Evolutionary conservation across 2,797 vertebrate genomes (phyloP).

Genomic region (Chrysocyon brachyurus): DNA sequence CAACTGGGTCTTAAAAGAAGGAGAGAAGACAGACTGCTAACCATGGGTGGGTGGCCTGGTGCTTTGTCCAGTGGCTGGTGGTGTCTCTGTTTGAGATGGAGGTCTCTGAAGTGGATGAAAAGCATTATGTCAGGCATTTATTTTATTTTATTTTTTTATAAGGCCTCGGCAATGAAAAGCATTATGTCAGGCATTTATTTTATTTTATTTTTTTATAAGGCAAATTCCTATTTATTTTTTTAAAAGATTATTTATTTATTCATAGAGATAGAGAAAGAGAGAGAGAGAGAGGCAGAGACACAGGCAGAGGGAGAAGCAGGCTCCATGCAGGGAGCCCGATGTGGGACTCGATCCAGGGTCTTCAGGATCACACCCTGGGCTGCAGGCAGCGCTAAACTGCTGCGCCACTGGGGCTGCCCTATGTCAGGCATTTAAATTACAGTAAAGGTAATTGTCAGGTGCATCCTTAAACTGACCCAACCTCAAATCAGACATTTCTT

Average conservation of each 20-base stretch:
- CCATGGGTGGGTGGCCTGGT: not conserved
- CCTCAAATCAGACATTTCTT: not conserved
- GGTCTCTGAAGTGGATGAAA: not conserved
- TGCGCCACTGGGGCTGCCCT: too few species aligned
- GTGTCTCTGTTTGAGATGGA: not conserved
- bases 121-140: not conserved
- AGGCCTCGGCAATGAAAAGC: not conserved
- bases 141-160: too few species aligned
- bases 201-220: too few species aligned
- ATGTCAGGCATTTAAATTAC: not conserved
- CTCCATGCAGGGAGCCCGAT: too few species aligned
- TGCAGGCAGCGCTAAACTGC: too few species aligned
- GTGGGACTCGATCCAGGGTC: too few species aligned
- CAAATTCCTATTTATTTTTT: too few species aligned
- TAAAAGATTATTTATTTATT: too few species aligned
- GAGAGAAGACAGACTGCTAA: not conserved
- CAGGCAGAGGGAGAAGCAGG: too few species aligned
- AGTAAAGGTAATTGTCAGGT: not conserved
- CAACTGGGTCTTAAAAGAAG: not conserved
- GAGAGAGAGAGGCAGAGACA: too few species aligned
- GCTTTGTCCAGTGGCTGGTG: not conserved
- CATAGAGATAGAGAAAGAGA: too few species aligned
- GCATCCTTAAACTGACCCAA: not conserved
- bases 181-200: not conserved
- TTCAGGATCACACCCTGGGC: too few species aligned